A percentile compares a stretch with the other conserved stretches of the same genome.
These are phyloP conservation scores for Corythaeola cristata DNA, from an alignment of 2,113 vertebrate genomes.

Conservation along the genomic window DNA sequence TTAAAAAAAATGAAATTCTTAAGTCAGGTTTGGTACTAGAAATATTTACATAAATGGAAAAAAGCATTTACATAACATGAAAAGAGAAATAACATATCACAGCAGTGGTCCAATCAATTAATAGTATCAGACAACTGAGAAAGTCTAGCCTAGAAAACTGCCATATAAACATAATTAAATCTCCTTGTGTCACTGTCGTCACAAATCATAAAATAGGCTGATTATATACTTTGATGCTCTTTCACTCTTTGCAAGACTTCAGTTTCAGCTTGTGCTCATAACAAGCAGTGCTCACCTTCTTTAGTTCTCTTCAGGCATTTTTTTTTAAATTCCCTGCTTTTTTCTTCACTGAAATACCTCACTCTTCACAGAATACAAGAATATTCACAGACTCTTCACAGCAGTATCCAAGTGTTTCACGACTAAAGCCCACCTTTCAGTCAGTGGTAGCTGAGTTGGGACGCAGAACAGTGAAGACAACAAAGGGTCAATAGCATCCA, in stretches of 20 bases:
- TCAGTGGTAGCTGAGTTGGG: background rate
- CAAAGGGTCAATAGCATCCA: background rate
- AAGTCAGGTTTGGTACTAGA: background rate
- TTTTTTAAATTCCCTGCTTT: background rate
- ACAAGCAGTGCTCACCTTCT: background rate
- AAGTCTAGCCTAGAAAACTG: background rate
- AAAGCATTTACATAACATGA: background rate
- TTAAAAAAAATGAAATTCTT: background rate
- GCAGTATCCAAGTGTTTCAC: rapidly evolving
- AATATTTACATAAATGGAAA: background rate
- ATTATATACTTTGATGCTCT: background rate
- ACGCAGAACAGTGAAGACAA: background rate
- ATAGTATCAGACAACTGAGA: background rate
- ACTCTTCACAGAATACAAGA: background rate
- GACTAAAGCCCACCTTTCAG: background rate
- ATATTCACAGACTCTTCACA: background rate
- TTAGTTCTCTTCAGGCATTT: background rate
- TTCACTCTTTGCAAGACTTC: background rate
- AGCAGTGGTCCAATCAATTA: background rate
- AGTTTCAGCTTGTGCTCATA: background rate
- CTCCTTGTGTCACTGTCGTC: background rate
- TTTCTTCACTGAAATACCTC: background rate
- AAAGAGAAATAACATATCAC: background rate
- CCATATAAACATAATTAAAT: background rate
- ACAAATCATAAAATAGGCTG: background rate